A percentile compares a stretch with the other conserved stretches of the same genome.
Evolutionary conservation across 2,888 invertebrate species (phyloP).

Genomic region (Stenichneumon culpator): DNA sequence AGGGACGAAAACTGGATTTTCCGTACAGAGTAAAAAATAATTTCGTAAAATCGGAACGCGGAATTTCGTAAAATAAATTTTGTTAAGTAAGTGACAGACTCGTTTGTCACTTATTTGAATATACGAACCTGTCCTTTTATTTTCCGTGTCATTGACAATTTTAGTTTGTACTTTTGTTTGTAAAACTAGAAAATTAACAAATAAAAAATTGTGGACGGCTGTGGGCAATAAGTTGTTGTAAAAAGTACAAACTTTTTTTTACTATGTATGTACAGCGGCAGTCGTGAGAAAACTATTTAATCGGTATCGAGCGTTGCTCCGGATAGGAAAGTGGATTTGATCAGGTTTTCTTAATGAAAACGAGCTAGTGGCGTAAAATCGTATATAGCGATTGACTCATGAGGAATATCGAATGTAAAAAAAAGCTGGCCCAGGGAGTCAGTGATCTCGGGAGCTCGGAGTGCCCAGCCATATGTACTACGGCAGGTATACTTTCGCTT

Average conservation of each 20-base stretch:
- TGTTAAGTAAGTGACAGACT: no score
- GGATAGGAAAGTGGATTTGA: constrained; percentile 54
- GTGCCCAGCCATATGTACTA: constrained; percentile 31
- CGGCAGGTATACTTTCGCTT: constrained; percentile 61
- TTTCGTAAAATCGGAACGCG: no score
- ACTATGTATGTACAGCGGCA: not conserved
- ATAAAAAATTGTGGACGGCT: no score
- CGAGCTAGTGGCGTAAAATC: constrained; percentile 25
- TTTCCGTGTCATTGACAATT: no score
- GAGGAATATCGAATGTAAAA: constrained; percentile 39
- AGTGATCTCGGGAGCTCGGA: constrained; percentile 61
- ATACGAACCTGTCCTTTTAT: no score
- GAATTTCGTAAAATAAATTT: no score
- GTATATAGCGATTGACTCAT: constrained; percentile 5
- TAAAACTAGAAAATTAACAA: no score
- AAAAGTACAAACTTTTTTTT: no score
- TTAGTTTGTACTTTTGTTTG: no score
- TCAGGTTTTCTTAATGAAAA: constrained; percentile 45
- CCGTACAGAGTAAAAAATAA: no score
- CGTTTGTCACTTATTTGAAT: no score
- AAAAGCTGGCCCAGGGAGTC: constrained; percentile 46
- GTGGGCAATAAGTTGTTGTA: no score
- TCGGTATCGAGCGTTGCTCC: constrained; percentile 36
- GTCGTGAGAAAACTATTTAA: constrained; percentile 10
- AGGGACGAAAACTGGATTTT: not conserved